Conservation (phyloP, 2,797 vertebrate species). For the Pseudotriccus pelzelni region DNA sequence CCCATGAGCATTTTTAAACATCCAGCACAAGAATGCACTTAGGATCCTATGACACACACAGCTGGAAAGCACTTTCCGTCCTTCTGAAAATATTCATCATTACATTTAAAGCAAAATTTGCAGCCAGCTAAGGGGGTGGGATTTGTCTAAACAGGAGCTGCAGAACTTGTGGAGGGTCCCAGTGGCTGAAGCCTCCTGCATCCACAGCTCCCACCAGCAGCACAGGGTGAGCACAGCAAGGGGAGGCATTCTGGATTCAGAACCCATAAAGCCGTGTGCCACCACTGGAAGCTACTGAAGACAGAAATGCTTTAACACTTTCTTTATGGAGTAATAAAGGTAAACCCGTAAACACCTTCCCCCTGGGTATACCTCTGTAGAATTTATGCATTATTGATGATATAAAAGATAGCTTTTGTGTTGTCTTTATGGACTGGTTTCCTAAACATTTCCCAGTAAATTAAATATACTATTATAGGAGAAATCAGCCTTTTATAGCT, state of each 20-base stretch:
- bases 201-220: neutral
- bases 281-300: neutral
- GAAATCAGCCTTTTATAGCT: neutral
- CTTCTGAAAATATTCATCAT: neutral
- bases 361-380: neutral
- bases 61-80: neutral
- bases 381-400: neutral
- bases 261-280: neutral
- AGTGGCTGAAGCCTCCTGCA: neutral
- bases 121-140: neutral
- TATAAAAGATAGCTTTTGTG: neutral
- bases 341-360: neutral
- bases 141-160: neutral
- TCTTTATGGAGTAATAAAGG: neutral
- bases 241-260: neutral
- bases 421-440: neutral
- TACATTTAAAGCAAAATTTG: neutral
- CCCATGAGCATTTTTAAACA: neutral
- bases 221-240: neutral
- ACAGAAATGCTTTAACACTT: neutral
- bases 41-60: neutral
- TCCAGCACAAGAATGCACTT: neutral
- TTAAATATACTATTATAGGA: neutral
- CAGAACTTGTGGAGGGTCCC: neutral
- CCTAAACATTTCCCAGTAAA: neutral